Percentiles rank a stretch among this genome's conserved stretches.
Conservation (phyloP, 1,140 invertebrate species). For the Lordiphosa stackelbergi region DNA sequence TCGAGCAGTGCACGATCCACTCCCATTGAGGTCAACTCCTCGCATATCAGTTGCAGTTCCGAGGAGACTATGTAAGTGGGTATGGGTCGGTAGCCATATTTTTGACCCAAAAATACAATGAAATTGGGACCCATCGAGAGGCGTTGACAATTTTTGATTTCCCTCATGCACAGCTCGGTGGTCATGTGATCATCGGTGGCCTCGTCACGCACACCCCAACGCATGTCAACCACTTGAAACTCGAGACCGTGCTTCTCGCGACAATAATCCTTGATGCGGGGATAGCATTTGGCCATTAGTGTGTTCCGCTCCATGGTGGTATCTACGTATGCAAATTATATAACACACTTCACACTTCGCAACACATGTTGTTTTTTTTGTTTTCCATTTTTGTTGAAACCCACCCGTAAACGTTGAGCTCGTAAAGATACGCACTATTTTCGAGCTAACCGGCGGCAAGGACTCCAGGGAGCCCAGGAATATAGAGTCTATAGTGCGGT, state of each 20-base stretch:
- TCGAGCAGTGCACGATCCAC: conserved; percentile 91
- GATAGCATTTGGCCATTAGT: conserved; percentile 98
- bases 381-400: conserved; percentile 17
- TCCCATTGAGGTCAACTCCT: conserved; percentile 80
- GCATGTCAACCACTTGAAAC: conserved; percentile 99
- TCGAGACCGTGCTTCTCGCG: conserved; percentile 98
- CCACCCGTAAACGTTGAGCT: conserved; percentile 98
- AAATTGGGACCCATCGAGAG: conserved; percentile 99
- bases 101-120: conserved; percentile 98
- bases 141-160: conserved; percentile 97
- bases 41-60: conserved; percentile 90
- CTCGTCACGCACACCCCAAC: conserved; percentile 97
- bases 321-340: conserved; percentile 81
- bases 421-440: conserved; percentile 98
- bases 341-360: conserved; percentile 44
- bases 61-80: conserved; percentile 96
- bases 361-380: neutral
- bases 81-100: conserved; percentile 98
- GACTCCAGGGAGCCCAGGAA: conserved; percentile 92
- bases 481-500: conserved; percentile 92
- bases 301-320: conserved; percentile 98
- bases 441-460: conserved; percentile 95
- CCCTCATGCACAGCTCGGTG: conserved; percentile 97
- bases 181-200: conserved; percentile 99
- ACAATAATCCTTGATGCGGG: conserved; percentile 97